Evolutionary conservation across 2,888 invertebrate species (phyloP).

Genomic region (Sericinus montela): DNA sequence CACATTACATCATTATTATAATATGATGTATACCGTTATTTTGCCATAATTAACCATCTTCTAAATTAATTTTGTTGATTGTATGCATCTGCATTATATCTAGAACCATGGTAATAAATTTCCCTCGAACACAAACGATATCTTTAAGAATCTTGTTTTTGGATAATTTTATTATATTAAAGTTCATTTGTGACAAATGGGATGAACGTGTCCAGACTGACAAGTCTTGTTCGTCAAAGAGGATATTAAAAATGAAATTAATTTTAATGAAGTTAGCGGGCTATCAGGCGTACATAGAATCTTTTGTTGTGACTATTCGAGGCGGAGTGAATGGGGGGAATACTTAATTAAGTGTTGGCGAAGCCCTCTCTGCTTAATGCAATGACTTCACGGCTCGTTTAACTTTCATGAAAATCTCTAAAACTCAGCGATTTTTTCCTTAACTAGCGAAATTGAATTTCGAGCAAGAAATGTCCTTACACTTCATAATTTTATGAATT

Average conservation of each 20-base stretch:
- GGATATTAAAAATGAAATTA: slow-evolving; percentile 66
- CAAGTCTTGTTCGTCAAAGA: slow-evolving; percentile 25
- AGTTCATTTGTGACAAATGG: slow-evolving; percentile 43
- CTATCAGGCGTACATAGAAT: slow-evolving; percentile 48
- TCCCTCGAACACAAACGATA: no score
- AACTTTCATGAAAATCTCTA: slow-evolving; percentile 75
- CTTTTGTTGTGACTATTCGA: slow-evolving; percentile 68
- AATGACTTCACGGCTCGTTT: slow-evolving; percentile 75
- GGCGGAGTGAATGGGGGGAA: slow-evolving; percentile 52
- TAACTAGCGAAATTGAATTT: slow-evolving; percentile 59
- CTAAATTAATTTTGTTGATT: no score
- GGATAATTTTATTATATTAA: slow-evolving; percentile 29
- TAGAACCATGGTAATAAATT: no score
- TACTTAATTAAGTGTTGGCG: slow-evolving; percentile 76
- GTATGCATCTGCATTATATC: no score
- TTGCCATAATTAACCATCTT: no score
- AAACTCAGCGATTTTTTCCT: slow-evolving; percentile 68
- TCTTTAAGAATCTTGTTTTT: no score
- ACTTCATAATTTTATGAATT: slow-evolving; percentile 14
- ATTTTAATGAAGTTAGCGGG: slow-evolving; percentile 60
- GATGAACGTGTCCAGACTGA: slow-evolving; percentile 42
- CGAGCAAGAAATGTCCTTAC: slow-evolving; percentile 19
- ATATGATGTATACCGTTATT: no score
- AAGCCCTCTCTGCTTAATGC: slow-evolving; percentile 73
- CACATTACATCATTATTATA: no score